A percentile compares a stretch with the other conserved stretches of the same genome.
These are phyloP conservation scores for Sciurus carolinensis DNA, from an alignment of 2,797 vertebrate species.

Conservation along the genomic window DNA sequence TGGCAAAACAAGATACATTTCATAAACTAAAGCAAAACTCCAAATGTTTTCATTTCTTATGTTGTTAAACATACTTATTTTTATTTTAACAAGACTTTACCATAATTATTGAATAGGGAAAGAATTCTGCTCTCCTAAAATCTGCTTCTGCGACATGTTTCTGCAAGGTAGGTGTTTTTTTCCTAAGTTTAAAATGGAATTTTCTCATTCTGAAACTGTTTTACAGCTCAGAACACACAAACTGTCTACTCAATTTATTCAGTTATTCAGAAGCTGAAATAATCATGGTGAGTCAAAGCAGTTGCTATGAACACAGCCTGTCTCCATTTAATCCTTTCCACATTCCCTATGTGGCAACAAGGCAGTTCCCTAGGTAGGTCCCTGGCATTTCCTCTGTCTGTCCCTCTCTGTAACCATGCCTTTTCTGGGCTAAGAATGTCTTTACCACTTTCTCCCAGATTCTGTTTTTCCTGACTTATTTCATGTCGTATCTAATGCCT, in stretches of 20 bases:
- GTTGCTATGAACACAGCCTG: background rate
- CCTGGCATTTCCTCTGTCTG: background rate
- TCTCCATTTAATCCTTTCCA: background rate
- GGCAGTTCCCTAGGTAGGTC: background rate
- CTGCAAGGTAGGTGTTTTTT: background rate
- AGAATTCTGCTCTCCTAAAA: background rate
- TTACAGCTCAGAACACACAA: constrained; percentile 15
- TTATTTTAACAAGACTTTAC: constrained; percentile 42
- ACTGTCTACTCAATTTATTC: constrained; percentile 5
- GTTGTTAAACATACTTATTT: background rate
- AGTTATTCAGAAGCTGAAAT: constrained; percentile 46
- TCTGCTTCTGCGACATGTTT: constrained; percentile 14
- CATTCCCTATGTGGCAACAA: background rate
- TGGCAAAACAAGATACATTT: background rate
- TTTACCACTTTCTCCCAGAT: background rate
- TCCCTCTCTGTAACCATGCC: background rate
- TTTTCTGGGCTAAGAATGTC: background rate
- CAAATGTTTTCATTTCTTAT: background rate
- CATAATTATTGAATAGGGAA: background rate
- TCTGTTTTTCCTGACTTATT: background rate
- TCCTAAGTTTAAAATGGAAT: constrained; percentile 43
- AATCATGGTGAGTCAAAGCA: background rate
- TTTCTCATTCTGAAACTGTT: constrained; percentile 43
- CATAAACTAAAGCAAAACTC: background rate
- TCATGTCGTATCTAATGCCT: background rate